A percentile compares a stretch with the other conserved stretches of the same genome.
These are phyloP conservation scores for Furnarius figulus DNA, from an alignment of 2,113 vertebrate species.

Conservation along the genomic window DNA sequence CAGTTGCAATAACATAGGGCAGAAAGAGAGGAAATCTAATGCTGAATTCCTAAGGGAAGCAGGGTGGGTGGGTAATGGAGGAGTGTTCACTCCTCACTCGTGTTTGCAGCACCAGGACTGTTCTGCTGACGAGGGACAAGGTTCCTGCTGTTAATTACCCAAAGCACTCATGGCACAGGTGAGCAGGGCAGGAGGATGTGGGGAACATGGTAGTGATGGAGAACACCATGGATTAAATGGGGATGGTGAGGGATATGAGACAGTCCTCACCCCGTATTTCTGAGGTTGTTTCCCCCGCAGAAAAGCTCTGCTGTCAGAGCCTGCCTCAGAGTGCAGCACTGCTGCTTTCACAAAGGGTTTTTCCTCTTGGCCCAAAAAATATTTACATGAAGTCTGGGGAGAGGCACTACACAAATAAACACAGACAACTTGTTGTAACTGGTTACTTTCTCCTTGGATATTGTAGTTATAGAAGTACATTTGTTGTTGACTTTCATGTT, in stretches of 20 bases:
- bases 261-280: accelerated
- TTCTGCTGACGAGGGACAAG: not conserved
- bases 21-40: accelerated
- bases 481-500: not conserved
- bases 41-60: not conserved
- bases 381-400: not conserved
- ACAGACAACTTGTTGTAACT: not conserved
- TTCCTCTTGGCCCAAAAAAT: not conserved
- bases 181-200: not conserved
- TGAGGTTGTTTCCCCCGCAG: not conserved
- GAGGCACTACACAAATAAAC: not conserved
- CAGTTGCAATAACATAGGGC: accelerated
- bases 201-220: not conserved
- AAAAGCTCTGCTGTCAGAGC: not conserved
- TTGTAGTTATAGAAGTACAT: not conserved
- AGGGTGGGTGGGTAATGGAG: not conserved
- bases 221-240: not conserved
- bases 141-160: not conserved
- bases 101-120: not conserved
- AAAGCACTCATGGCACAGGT: not conserved
- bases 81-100: accelerated
- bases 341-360: not conserved
- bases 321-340: not conserved
- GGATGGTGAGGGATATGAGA: not conserved
- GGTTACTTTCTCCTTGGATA: not conserved